These are phyloP conservation scores for Onychomys arenicola DNA, from an alignment of 2,797 vertebrate genomes.

Conservation along the genomic window DNA sequence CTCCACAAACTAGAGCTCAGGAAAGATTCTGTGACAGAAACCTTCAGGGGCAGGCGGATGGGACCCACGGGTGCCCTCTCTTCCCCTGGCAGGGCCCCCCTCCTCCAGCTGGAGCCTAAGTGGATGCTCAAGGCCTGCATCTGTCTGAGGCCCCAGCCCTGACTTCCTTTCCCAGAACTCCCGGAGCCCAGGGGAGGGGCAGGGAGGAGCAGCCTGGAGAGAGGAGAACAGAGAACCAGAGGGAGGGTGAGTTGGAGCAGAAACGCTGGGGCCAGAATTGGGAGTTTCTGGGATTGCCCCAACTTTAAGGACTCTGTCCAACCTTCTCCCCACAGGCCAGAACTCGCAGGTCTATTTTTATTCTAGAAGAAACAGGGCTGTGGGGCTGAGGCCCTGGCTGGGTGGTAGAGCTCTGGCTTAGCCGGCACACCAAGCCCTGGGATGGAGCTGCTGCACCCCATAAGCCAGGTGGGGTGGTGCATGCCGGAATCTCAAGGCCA, in stretches of 20 bases:
- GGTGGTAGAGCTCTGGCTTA: neutral
- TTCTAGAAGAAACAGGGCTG: conserved; percentile 39
- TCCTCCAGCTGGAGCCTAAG: conserved; percentile 65
- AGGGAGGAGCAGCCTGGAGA: conserved; percentile 58
- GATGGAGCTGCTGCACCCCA: neutral
- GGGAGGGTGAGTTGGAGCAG: conserved; percentile 51
- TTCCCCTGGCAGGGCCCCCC: neutral
- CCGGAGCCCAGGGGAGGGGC: conserved; percentile 62
- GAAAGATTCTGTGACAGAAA: neutral
- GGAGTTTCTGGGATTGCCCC: conserved; percentile 79
- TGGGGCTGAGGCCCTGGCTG: neutral
- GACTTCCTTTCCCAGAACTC: conserved; percentile 81
- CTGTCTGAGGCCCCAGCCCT: conserved; percentile 59
- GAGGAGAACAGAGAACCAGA: conserved; percentile 1
- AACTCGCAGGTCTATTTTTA: conserved; percentile 50
- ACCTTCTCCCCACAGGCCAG: conserved; percentile 59
- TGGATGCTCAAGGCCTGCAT: conserved; percentile 61
- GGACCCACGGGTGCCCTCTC: neutral
- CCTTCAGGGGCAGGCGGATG: neutral
- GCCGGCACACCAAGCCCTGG: neutral
- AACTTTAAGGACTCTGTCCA: conserved; percentile 67
- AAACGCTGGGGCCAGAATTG: conserved; percentile 67
- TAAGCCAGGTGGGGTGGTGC: neutral
- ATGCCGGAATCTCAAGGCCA: neutral
- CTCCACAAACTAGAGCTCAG: neutral